These are phyloP conservation scores for Metellina segmentata DNA, from an alignment of 2,888 invertebrate genomes.

Conservation along the genomic window DNA sequence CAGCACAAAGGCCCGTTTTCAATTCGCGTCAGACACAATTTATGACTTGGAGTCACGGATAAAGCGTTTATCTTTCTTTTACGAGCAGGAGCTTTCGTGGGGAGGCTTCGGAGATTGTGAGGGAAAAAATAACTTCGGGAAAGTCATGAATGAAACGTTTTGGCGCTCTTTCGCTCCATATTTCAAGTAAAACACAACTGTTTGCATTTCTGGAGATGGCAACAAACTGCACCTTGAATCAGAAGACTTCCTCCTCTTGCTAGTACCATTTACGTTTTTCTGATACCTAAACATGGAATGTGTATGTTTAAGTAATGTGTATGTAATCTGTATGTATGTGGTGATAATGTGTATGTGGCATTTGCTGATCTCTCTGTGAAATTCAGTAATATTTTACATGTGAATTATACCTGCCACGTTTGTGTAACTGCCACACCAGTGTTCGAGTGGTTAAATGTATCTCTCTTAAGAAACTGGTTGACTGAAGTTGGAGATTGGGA, in stretches of 20 bases:
- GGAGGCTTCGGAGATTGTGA: not conserved
- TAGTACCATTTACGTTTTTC: too few relatives aligned
- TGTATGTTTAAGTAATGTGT: too few relatives aligned
- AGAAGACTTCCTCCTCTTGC: not conserved
- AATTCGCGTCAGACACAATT: slow-evolving; percentile 71
- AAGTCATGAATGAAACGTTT: slow-evolving; percentile 25
- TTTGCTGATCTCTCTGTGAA: too few relatives aligned
- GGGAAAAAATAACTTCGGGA: not conserved
- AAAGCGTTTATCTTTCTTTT: slow-evolving; percentile 68
- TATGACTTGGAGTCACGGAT: slow-evolving; percentile 58
- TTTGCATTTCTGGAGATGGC: not conserved
- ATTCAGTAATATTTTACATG: too few relatives aligned
- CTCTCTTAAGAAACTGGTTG: too few relatives aligned
- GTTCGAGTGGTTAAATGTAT: too few relatives aligned
- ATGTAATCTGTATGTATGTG: too few relatives aligned
- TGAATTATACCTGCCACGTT: too few relatives aligned
- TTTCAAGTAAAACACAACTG: slow-evolving; percentile 1
- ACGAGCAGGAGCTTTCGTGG: slow-evolving; percentile 11
- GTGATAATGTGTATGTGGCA: too few relatives aligned
- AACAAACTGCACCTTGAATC: not conserved
- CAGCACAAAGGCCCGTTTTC: slow-evolving; percentile 47
- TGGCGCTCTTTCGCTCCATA: not conserved
- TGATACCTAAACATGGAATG: too few relatives aligned
- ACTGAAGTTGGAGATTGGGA: too few relatives aligned
- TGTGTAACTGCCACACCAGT: too few relatives aligned